phyloP scores from a whole-genome alignment of 2,888 invertebrate species.

The Protophormia terraenovae region DNA sequence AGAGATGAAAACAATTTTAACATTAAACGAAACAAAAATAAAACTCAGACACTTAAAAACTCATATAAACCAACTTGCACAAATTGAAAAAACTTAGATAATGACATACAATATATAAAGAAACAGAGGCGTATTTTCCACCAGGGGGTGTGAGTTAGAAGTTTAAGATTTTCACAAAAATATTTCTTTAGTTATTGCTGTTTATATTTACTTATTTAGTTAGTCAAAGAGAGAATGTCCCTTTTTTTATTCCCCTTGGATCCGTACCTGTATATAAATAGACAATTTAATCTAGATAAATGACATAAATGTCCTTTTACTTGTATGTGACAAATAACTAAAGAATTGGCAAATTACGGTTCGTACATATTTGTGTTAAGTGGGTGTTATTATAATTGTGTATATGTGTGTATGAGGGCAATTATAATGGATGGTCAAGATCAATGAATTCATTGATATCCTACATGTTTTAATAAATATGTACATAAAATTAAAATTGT shows the following conservation, averaged over 20 bases:
- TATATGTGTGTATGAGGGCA: background rate
- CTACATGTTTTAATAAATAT: too few species aligned
- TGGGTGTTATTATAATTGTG: background rate
- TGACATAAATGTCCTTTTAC: constrained; percentile 69
- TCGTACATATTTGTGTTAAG: constrained; percentile 23
- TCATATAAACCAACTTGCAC: background rate
- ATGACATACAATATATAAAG: too few species aligned
- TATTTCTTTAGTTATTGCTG: too few species aligned
- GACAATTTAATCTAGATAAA: constrained; percentile 76
- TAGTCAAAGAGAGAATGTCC: too few species aligned
- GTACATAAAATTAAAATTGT: too few species aligned
- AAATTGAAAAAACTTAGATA: too few species aligned
- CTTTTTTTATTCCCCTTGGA: too few species aligned
- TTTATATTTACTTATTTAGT: too few species aligned
- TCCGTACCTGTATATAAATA: background rate
- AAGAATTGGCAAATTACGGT: constrained; percentile 74
- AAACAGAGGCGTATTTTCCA: too few species aligned
- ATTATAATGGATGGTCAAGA: background rate
- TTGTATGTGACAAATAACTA: constrained; percentile 74
- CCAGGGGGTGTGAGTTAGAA: too few species aligned
- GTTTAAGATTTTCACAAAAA: too few species aligned
- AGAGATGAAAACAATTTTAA: background rate
- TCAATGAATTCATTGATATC: background rate
- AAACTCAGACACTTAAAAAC: background rate
- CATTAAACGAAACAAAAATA: background rate